These are phyloP conservation scores for Toxotes jaculatrix DNA, from an alignment of 2,113 vertebrate genomes.

Conservation along the genomic window DNA sequence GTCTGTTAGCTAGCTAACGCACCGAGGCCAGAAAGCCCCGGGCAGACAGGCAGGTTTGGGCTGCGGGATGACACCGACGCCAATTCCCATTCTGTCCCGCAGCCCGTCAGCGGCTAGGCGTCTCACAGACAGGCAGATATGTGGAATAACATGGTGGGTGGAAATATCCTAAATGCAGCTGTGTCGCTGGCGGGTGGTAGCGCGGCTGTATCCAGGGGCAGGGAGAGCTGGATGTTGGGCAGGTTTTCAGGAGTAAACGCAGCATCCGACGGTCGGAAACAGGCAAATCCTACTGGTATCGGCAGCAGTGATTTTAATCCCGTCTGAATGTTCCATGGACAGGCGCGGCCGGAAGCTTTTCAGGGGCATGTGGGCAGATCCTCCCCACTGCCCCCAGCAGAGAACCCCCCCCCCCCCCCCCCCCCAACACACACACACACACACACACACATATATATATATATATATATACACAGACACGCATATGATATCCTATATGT, in stretches of 20 bases:
- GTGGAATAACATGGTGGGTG: neutral
- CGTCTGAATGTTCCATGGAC: constrained; percentile 14
- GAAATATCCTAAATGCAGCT: constrained; percentile 24
- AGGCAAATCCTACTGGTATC: constrained; percentile 4
- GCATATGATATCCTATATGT: too few species aligned
- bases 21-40: constrained; percentile 20
- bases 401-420: too few species aligned
- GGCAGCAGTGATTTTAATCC: constrained; percentile 26
- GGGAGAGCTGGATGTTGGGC: constrained; percentile 34
- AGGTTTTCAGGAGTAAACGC: constrained; percentile 34
- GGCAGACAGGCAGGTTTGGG: constrained; percentile 5
- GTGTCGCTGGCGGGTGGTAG: constrained; percentile 31
- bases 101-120: constrained; percentile 19
- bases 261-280: neutral
- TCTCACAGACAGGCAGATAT: neutral
- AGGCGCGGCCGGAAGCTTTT: constrained; percentile 25
- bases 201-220: constrained; percentile 51
- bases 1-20: neutral
- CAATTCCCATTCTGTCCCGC: constrained; percentile 45
- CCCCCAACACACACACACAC: too few species aligned
- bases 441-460: too few species aligned
- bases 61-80: constrained; percentile 45
- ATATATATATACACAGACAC: too few species aligned
- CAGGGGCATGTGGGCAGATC: neutral
- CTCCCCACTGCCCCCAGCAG: neutral